Evolutionary conservation across 2,888 invertebrate species (phyloP).

Genomic region (Apodemia zela): DNA sequence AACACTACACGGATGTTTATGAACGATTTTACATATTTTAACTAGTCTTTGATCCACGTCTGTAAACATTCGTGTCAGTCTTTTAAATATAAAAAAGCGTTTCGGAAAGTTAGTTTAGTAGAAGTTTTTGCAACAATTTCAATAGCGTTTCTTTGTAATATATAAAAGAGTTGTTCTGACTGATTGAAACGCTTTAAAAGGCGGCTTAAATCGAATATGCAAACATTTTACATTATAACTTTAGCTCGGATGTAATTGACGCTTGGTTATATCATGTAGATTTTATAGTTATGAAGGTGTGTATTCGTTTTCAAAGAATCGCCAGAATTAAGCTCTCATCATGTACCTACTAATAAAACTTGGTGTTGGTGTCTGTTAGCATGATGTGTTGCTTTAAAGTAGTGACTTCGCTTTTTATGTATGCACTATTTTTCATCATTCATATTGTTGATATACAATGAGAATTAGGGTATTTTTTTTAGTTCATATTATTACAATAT

Average conservation of each 20-base stretch:
- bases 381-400: conserved; percentile 1
- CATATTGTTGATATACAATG: neutral
- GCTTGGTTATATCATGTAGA: too few relatives aligned
- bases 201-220: neutral
- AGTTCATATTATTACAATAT: neutral
- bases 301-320: neutral
- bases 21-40: neutral
- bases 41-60: neutral
- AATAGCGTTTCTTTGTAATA: neutral
- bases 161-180: neutral
- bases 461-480: neutral
- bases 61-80: neutral
- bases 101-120: neutral
- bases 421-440: neutral
- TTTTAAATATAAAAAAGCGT: neutral
- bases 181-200: conserved; percentile 2
- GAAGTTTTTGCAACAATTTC: neutral
- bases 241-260: neutral
- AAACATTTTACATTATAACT: neutral
- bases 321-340: neutral
- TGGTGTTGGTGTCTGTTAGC: conserved; percentile 1
- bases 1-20: conserved; percentile 15
- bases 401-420: neutral
- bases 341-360: neutral
- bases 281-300: neutral